Base-by-base conservation (phyloP, 1,140 invertebrate genomes). In the Ruditapes philippinarum region DNA sequence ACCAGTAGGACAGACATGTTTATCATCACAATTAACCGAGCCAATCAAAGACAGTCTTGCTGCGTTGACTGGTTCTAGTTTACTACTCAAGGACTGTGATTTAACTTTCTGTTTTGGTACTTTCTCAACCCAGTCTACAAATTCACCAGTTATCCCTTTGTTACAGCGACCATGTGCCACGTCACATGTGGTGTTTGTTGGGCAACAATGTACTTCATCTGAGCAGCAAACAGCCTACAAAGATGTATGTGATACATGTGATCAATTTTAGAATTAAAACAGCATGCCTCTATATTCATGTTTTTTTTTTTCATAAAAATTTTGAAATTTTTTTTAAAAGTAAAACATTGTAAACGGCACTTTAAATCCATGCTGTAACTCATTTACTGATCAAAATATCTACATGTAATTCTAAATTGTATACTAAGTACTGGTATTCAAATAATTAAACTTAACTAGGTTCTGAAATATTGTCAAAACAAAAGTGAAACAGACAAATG, bases 191-290 rank as follows among this genome's bases (percentile, higher is more conserved):
- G 89, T 91, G 9, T 87, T 91, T 4, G 86, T 12, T 25, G 94
- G 94, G 88, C 94, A 95, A 70, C 94, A 95, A 62, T 95, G 94
- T 17, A 80, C 54, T 40, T 91, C 83, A 85, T 95, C 94, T 78
- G 74, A 33, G 68, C 94, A 95, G 62, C 94, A 95, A 0, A 94
- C 92, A 14, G 93, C 94, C 94, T 94, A 84, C 9, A 91, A 51
- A 17, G 51, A 65, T 5, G n/a, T n/a, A 57, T 49, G 45, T 11
- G n/a, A n/a, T n/a, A n/a, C n/a, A 57, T 14, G n/a, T 3, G n/a
- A 57, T 5, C 51, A 57, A 57, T 22, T n/a, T 11, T 49, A 49
- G 9, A 49, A 19, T 49, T 49, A 49, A 7, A 49, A 49, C 45
- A 49, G 19, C 45, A 49, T 49, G n/a, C n/a, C n/a, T n/a, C n/a